Evolutionary conservation across 1,140 invertebrate species (phyloP), one percentile per base, ranked within the genome.

Genomic region (Heliconius hermathena): DNA sequence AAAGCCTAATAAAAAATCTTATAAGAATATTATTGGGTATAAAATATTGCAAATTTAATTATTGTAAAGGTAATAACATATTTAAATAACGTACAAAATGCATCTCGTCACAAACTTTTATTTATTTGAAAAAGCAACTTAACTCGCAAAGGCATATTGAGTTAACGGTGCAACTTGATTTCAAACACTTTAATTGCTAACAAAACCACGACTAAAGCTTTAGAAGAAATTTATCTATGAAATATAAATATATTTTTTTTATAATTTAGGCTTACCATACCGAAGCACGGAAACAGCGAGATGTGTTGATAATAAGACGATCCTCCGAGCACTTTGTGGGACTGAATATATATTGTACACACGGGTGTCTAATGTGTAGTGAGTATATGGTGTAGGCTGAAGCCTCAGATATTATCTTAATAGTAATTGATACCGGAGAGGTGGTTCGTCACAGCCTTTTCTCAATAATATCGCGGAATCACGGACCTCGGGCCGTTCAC

Each of bases 261-360:
- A 57, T 57, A 74, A 54, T 74, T 57, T 22, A 46, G 57, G 60
- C 77, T 79, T 74, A 79, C 77, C 77, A 79, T 79, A 71, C 46
- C 74, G 38, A 70, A 54, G 57, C 54, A 79, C 73, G 77, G 77
- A 79, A 74, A 73, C 77, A 74, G 60, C n/a, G 60, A 74, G 33
- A 29, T 70, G 57, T 66, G 60, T 66, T 74, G 73, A 74, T 22
- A 54, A 74, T 74, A 33, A 74, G 49, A 38, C 29, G 73, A 57
- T 74, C 73, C 52, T 22, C 60, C 60, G 26, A 29, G 60, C 60
- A 66, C 60, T 66, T 66, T 66, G 57, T 26, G 13, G 60, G 11
- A 13, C 22, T 66, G 11, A 29, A 13, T 66, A 66, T 22, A 66
- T 66, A 29, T 66, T 66, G 16, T 66, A 66, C 60, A 66, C 60